phyloP scores from a whole-genome alignment of 2,888 invertebrate species.

The Bhutanitis thaidina region DNA sequence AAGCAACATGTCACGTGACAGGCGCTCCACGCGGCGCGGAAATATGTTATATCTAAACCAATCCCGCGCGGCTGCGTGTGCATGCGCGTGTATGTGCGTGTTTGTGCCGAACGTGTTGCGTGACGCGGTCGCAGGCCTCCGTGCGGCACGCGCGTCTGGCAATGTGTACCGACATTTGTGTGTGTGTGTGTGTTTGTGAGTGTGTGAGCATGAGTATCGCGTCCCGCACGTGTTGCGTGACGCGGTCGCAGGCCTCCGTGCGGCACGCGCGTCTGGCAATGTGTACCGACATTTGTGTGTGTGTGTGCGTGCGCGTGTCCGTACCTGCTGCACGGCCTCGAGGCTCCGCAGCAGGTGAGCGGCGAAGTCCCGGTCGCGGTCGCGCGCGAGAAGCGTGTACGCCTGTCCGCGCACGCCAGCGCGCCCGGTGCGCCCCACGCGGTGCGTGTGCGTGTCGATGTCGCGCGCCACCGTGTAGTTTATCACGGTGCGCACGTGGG shows the following conservation, averaged over 20 bases:
- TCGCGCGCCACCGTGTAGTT: constrained; percentile 98
- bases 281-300: too few species aligned
- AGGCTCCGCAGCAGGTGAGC: constrained; percentile 95
- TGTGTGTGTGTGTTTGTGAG: too few species aligned
- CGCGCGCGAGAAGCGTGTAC: constrained; percentile 83
- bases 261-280: not conserved
- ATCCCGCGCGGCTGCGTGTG: too few species aligned
- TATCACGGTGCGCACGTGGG: constrained; percentile 96
- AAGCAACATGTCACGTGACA: too few species aligned
- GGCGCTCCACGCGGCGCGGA: too few species aligned
- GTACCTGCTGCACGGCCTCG: constrained; percentile 93
- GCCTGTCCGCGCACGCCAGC: constrained; percentile 83
- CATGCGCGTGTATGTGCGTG: not conserved
- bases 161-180: too few species aligned
- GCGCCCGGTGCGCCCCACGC: constrained; percentile 96
- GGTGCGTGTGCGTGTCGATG: constrained; percentile 98
- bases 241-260: constrained; percentile 94
- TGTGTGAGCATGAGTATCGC: constrained; percentile 87
- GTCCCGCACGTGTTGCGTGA: constrained; percentile 86
- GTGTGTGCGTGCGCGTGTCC: not conserved
- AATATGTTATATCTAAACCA: too few species aligned
- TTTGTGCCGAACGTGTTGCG: constrained; percentile 82
- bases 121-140: constrained; percentile 97
- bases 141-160: constrained; percentile 96
- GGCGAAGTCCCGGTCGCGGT: constrained; percentile 96